Evolutionary conservation across 2,888 invertebrate species (phyloP), one percentile per base, ranked within the genome.

Genomic region (Platycheirus albimanus): DNA sequence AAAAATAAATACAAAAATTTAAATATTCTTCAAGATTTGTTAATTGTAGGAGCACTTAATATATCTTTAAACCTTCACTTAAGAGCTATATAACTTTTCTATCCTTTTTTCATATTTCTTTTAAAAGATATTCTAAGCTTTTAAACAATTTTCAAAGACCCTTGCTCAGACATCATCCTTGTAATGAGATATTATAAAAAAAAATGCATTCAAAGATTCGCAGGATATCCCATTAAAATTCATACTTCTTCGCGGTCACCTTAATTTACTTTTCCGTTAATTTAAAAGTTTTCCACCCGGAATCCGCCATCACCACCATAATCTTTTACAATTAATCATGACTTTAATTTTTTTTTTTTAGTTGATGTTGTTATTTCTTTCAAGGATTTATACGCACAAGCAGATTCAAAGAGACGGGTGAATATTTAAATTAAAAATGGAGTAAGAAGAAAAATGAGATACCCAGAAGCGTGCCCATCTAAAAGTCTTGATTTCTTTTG

Each of bases 261-360:
- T 83, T 83, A 77, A 83, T 83, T 83, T 71, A 72, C 72, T 83
- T 72, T 61, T 76, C 81, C 71, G 81, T 77, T 77, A 72, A 83
- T 83, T 72, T 72, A 83, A 77, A 83, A 83, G 33, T 83, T 77
- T 72, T 64, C 63, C 67, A 77, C 71, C 77, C 77, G 72, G 63
- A 52, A 72, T 67, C 72, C 77, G 72, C 77, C 72, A 56, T 54
- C 49, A 38, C 71, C 54, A 67, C 54, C 33, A 77, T 77, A 77
- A 83, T 83, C 81, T 83, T 19, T 49, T 43, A 67, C 81, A 83
- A 83, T 83, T 83, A 71, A 83, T 83, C 81, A 83, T 77, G 61
- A 67, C 58, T 69, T 51, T 51, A 63, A 64, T 8, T 19, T 28
- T 41, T 17, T 11, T 19, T 20, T 8, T 20, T 33, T 30, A 3